Evolutionary conservation across 2,797 vertebrate species (phyloP).

Genomic region (Pipistrellus pipistrellus): DNA sequence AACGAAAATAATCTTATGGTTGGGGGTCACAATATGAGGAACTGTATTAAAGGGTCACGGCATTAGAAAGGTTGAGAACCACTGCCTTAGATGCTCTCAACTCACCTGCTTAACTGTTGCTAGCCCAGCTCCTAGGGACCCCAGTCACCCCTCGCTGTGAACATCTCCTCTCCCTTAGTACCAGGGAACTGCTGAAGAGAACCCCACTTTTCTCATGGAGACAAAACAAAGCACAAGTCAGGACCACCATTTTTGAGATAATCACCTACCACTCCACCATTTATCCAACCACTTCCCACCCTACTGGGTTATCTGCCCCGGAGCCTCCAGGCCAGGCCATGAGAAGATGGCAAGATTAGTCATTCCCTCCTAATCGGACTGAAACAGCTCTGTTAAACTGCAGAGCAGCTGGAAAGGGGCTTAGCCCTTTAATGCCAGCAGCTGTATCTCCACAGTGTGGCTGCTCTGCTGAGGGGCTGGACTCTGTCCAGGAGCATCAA

Average conservation of each 20-base stretch:
- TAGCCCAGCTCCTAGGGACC: background rate
- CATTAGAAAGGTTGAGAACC: no score
- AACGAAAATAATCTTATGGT: no score
- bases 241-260: constrained; percentile 40
- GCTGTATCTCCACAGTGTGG: constrained; percentile 73
- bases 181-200: constrained; percentile 5
- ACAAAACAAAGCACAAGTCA: constrained; percentile 48
- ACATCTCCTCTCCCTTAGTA: background rate
- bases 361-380: constrained; percentile 76
- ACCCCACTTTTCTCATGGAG: background rate
- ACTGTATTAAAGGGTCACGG: no score
- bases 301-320: background rate
- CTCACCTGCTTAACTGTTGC: background rate
- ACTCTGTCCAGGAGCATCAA: constrained; percentile 75
- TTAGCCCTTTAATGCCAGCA: constrained; percentile 83
- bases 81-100: background rate
- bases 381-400: constrained; percentile 74
- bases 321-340: constrained; percentile 41
- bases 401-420: constrained; percentile 83
- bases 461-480: constrained; percentile 77
- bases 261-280: constrained; percentile 37
- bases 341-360: constrained; percentile 77
- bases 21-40: no score
- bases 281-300: constrained; percentile 70
- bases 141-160: background rate